A percentile compares a stretch with the other conserved stretches of the same genome.
Evolutionary conservation across 92 coral and sea anemone species (phyloP).

Genomic region (Chrysogorgia sp.): DNA sequence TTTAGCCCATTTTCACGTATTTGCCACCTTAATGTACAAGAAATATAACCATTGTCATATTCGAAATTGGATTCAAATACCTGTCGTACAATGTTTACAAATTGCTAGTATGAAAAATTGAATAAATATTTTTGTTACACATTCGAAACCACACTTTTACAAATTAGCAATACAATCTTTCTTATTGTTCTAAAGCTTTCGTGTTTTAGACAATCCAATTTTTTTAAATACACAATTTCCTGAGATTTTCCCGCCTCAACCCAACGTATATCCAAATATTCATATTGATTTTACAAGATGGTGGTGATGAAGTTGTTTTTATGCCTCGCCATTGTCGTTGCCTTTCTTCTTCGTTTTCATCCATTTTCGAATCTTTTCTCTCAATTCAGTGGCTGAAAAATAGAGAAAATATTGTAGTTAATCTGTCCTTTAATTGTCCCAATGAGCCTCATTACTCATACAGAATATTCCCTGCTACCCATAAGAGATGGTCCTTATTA

Average conservation of each 20-base stretch:
- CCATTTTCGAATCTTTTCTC: slow-evolving; percentile 72
- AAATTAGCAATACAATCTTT: not conserved
- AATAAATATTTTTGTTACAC: slow-evolving; percentile 10
- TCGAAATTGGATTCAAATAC: not conserved
- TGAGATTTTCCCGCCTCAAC: not conserved
- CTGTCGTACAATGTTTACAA: not conserved
- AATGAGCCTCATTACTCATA: too few species aligned
- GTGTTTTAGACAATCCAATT: not conserved
- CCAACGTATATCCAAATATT: not conserved
- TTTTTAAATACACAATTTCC: not conserved
- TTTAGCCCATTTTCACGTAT: too few species aligned
- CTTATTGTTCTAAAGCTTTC: not conserved
- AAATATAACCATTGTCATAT: not conserved
- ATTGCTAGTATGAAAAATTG: not conserved
- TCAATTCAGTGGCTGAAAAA: slow-evolving; percentile 70
- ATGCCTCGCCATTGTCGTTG: not conserved
- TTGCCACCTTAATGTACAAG: slow-evolving; percentile 1
- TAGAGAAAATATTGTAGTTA: not conserved
- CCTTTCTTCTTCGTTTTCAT: slow-evolving; percentile 33
- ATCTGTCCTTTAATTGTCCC: not conserved
- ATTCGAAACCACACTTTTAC: not conserved
- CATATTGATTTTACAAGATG: not conserved
- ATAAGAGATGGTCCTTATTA: not conserved
- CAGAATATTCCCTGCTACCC: too few species aligned
- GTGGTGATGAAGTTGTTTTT: not conserved